phyloP scores from a whole-genome alignment of 2,888 invertebrate genomes.

The Fissipunctia ypsillon region DNA sequence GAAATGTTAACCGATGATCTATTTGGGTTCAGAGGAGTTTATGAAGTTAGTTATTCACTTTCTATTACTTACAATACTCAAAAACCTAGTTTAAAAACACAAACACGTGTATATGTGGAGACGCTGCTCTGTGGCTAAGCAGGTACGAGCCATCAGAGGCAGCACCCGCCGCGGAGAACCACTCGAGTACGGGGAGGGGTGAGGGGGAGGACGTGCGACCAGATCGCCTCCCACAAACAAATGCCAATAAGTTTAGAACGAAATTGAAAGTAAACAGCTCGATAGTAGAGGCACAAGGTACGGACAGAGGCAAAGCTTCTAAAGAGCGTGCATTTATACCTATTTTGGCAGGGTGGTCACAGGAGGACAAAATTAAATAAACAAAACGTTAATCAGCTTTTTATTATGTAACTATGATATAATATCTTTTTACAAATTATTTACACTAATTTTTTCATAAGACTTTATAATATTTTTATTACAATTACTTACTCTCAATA shows the following conservation, averaged over 20 bases:
- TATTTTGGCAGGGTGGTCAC: too few relatives aligned
- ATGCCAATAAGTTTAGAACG: conserved; percentile 75
- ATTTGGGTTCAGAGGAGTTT: not conserved
- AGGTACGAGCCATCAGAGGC: conserved; percentile 11
- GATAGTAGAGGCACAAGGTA: conserved; percentile 61
- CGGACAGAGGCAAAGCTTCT: too few relatives aligned
- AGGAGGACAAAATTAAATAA: too few relatives aligned
- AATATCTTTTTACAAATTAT: too few relatives aligned
- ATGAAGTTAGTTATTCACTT: not conserved
- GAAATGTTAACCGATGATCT: not conserved
- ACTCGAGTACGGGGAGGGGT: not conserved
- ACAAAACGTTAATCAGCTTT: too few relatives aligned
- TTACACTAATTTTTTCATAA: too few relatives aligned
- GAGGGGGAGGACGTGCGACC: not conserved
- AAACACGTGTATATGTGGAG: conserved; percentile 1
- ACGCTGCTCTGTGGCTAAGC: not conserved
- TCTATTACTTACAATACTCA: not conserved
- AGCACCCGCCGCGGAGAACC: not conserved
- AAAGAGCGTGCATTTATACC: too few relatives aligned
- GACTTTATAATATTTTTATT: too few relatives aligned
- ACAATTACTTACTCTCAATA: too few relatives aligned
- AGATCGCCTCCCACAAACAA: conserved; percentile 42
- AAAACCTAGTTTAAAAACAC: not conserved
- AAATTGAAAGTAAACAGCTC: conserved; percentile 81
- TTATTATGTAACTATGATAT: too few relatives aligned